A percentile compares a stretch with the other conserved stretches of the same genome.
Conservation (phyloP, 2,888 invertebrate species). For the Pseudococcus longispinus region DNA sequence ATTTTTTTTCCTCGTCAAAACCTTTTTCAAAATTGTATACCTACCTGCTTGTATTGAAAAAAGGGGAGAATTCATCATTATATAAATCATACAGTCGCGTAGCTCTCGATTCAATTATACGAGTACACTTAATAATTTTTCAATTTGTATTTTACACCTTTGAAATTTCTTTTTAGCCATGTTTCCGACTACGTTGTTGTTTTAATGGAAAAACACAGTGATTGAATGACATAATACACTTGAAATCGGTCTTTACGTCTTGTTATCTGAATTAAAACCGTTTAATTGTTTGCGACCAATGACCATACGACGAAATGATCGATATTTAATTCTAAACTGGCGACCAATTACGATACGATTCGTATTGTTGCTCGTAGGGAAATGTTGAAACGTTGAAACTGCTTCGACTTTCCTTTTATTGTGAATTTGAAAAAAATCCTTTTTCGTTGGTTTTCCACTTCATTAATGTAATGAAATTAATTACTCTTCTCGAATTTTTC, state of each 20-base stretch:
- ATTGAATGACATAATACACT: too few relatives aligned
- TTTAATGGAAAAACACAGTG: too few relatives aligned
- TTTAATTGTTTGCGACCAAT: background rate
- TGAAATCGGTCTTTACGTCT: too few relatives aligned
- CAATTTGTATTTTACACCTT: too few relatives aligned
- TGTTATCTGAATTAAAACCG: background rate
- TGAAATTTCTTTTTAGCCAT: too few relatives aligned
- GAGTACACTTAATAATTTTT: too few relatives aligned
- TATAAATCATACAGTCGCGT: too few relatives aligned
- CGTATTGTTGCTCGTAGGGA: background rate
- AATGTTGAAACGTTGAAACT: background rate
- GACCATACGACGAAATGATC: background rate
- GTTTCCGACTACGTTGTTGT: too few relatives aligned
- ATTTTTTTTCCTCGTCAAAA: background rate
- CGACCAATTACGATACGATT: background rate
- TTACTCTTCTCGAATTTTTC: slow-evolving; percentile 39
- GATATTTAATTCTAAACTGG: background rate
- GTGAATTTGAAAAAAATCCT: background rate
- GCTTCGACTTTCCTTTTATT: background rate
- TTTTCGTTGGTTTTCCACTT: slow-evolving; percentile 35
- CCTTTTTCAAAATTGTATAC: background rate
- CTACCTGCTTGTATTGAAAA: too few relatives aligned
- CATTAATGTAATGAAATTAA: slow-evolving; percentile 47
- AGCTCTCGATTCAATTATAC: too few relatives aligned
- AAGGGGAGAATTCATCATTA: too few relatives aligned